phyloP scores from a whole-genome alignment of 2,113 vertebrate species.

The Anhinga anhinga region DNA sequence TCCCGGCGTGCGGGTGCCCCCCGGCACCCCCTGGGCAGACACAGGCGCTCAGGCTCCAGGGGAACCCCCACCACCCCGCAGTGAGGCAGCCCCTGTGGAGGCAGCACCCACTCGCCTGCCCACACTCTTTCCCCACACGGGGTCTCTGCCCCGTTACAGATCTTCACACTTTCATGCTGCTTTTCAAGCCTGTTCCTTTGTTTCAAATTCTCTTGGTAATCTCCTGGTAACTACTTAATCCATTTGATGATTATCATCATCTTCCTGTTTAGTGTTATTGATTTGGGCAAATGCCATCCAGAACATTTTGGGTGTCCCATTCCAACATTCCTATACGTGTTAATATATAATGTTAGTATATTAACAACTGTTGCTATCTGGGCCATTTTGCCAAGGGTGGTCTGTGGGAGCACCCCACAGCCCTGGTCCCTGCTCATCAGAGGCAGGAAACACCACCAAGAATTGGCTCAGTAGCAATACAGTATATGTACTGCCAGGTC shows the following conservation, averaged over 20 bases:
- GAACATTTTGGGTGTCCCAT: not conserved
- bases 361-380: not conserved
- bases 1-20: accelerated
- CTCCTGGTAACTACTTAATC: not conserved
- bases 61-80: no score
- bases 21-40: no score
- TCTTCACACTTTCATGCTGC: not conserved
- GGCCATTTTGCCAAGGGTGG: not conserved
- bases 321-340: not conserved
- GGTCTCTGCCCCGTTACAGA: no score
- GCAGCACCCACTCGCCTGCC: not conserved
- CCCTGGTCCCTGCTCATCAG: not conserved
- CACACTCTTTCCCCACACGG: no score
- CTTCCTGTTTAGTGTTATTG: not conserved
- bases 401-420: not conserved
- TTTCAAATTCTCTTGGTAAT: not conserved
- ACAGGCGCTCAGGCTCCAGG: no score
- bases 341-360: not conserved
- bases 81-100: no score
- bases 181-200: not conserved
- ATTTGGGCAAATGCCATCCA: not conserved
- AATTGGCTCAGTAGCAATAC: not conserved
- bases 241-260: no score
- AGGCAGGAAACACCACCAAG: not conserved
- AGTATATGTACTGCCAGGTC: not conserved